Base-by-base conservation (phyloP, 2,888 invertebrate genomes). In the Eristalinus sepulchralis region DNA sequence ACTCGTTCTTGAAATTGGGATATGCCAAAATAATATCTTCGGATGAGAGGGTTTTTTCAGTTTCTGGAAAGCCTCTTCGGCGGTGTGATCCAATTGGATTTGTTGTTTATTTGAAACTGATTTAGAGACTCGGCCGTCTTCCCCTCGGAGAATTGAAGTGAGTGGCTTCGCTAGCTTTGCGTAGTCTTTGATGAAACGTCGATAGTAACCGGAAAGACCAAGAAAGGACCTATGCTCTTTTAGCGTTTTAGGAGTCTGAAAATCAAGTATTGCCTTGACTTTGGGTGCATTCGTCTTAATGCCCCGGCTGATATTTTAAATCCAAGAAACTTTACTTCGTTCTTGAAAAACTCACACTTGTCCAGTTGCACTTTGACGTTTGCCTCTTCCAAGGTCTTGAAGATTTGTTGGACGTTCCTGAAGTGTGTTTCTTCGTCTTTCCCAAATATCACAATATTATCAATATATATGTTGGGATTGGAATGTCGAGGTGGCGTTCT, bases 1-100 rank as follows among this genome's bases (percentile, higher is more conserved):
- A 36, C 1, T 81, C 2, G 62, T 88, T 87, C 0, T 31, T 34
- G 39, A 88, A 88, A 22, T 89, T 86, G 6, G 71, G 68, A 68
- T 73, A 80, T 36, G 31, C 36, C 34, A 70, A 70, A 24, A 63
- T 33, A 59, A 62, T 11, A n/a, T 80, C 66, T 13, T 70, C 53
- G 17, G 39, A 67, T 24, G 60, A 53, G 47, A 80, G 34, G 20
- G 79, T 34, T n/a, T 47, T 70, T 75, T 71, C 2, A 60, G 57
- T 63, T 71, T 70, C 11, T 64, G 24, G 24, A 80, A 72, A 20
- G 79, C 66, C 13, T 63, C 53, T 1, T 57, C 36, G 13, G 79
- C 71, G 3, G 72, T 57, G 4, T 34, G 24, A 17, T 63, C 5
- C 3, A 80, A 66, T 1, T 60, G 10, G 24, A 64, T 22, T 5